Percentiles rank a stretch among this genome's conserved stretches.
Conservation (phyloP, 2,113 vertebrate species). For the Pachycephala philippinensis region DNA sequence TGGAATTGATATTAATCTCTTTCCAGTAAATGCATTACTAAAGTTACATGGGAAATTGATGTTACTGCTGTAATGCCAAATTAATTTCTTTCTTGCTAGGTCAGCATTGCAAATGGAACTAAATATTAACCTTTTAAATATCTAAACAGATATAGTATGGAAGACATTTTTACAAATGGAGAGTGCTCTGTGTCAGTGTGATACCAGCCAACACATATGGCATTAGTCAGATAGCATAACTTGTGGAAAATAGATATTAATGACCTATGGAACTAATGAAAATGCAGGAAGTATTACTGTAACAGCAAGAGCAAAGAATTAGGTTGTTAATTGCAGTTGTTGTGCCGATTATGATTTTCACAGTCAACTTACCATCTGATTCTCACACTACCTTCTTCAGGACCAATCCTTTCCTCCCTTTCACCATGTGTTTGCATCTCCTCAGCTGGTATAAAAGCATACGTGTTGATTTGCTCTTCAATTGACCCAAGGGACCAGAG, state of each 20-base stretch:
- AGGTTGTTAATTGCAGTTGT: not conserved
- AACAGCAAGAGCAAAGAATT: not conserved
- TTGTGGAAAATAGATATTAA: not conserved
- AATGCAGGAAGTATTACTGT: not conserved
- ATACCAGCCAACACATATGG: not conserved
- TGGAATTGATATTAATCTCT: slow-evolving; percentile 97
- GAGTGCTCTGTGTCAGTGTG: not conserved
- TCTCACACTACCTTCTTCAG: not conserved
- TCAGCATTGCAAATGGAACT: slow-evolving; percentile 81
- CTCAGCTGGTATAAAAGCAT: not conserved
- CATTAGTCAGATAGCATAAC: not conserved
- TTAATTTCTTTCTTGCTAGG: slow-evolving; percentile 84
- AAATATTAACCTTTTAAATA: slow-evolving; percentile 76
- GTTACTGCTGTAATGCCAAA: slow-evolving; percentile 85
- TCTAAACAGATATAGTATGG: slow-evolving; percentile 57
- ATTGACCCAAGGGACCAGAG: not conserved
- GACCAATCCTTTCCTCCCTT: not conserved
- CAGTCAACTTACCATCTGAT: not conserved
- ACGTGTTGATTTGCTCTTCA: not conserved
- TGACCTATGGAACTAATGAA: not conserved
- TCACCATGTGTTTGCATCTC: not conserved
- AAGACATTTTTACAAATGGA: slow-evolving; percentile 35
- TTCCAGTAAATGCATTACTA: slow-evolving; percentile 93
- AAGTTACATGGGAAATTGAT: slow-evolving; percentile 88
- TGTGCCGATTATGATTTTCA: not conserved